phyloP scores from a whole-genome alignment of 2,113 vertebrate genomes.

The Sorex araneus region DNA sequence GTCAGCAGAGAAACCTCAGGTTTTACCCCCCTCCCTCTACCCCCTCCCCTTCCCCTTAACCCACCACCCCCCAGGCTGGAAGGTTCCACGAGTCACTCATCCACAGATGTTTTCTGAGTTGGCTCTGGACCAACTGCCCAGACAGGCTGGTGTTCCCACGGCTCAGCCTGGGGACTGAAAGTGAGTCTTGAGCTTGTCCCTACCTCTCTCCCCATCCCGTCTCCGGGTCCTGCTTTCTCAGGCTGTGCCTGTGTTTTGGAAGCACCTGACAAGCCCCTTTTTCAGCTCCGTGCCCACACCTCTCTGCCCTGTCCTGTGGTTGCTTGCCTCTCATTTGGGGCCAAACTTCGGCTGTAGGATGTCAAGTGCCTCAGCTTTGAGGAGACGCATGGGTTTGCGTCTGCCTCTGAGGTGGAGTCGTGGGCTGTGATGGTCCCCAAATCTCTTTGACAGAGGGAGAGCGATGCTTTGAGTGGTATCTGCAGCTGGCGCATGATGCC shows the following conservation, averaged over 20 bases:
- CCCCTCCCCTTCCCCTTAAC: too few species aligned
- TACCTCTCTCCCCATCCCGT: not conserved
- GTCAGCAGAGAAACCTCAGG: too few species aligned
- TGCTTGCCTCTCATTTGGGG: not conserved
- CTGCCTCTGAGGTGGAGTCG: not conserved
- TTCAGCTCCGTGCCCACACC: not conserved
- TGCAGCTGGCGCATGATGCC: not conserved
- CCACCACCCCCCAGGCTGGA: too few species aligned
- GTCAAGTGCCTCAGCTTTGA: not conserved
- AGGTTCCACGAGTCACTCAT: too few species aligned
- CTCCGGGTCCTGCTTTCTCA: not conserved
- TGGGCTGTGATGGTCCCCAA: not conserved
- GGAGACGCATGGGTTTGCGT: not conserved
- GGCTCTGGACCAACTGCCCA: too few species aligned
- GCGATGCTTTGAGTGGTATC: not conserved
- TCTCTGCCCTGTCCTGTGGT: not conserved
- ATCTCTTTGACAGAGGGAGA: not conserved
- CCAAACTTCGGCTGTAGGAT: not conserved
- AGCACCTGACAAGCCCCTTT: not conserved
- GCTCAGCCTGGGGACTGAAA: not conserved
- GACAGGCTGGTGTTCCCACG: too few species aligned
- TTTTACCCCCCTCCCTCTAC: too few species aligned
- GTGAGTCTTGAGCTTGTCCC: not conserved
- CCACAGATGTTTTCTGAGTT: too few species aligned
- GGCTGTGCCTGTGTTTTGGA: accelerated